These are phyloP conservation scores for Micromys minutus DNA, from an alignment of 2,113 vertebrate genomes.

Conservation along the genomic window DNA sequence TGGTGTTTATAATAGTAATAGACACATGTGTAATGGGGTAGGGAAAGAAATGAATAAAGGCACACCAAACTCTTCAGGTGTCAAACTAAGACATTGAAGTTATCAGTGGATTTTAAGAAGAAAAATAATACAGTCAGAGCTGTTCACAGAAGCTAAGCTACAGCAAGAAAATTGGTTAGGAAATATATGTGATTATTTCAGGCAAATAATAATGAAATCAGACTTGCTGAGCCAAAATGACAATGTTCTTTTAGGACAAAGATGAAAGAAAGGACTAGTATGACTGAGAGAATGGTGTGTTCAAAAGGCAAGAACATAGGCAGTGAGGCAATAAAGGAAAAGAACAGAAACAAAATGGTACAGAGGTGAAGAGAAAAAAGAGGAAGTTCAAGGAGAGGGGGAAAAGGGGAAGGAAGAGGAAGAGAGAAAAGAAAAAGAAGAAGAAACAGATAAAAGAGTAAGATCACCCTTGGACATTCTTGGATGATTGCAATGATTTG, in stretches of 20 bases:
- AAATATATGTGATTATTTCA: neutral
- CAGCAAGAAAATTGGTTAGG: neutral
- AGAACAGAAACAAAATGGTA: neutral
- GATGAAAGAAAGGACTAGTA: neutral
- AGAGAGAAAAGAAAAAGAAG: neutral
- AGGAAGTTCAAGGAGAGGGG: neutral
- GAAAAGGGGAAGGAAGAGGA: neutral
- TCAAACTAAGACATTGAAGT: neutral
- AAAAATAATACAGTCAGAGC: neutral
- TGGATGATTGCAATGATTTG: neutral
- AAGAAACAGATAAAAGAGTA: neutral
- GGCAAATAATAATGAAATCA: constrained; percentile 36
- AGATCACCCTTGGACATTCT: neutral
- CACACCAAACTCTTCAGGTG: neutral
- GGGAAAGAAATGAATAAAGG: neutral
- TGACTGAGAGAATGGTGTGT: neutral
- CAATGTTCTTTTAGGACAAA: neutral
- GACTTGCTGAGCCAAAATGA: neutral
- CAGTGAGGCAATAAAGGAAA: neutral
- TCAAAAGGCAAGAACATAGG: neutral
- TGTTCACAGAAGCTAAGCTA: neutral
- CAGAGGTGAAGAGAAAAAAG: neutral
- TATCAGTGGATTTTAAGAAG: constrained; percentile 18
- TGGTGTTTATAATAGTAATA: neutral
- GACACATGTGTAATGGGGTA: neutral